phyloP scores from a whole-genome alignment of 2,888 invertebrate species.

The Atethmia centrago region DNA sequence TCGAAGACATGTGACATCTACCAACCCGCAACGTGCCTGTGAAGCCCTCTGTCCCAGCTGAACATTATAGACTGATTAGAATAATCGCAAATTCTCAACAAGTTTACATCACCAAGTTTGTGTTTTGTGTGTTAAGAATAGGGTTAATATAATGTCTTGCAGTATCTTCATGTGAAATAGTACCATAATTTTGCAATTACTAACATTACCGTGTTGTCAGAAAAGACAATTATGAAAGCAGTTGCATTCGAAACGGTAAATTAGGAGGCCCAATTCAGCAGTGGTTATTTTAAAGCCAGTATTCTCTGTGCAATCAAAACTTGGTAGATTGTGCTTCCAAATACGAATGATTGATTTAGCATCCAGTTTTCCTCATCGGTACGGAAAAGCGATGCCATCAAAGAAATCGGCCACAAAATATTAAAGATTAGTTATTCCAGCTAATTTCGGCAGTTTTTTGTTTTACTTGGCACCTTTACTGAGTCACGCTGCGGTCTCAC shows the following conservation, averaged over 20 bases:
- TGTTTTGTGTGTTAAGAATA: neutral
- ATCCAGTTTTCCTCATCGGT: constrained; percentile 8
- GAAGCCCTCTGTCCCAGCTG: too few relatives aligned
- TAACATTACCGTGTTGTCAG: neutral
- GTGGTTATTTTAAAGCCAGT: neutral
- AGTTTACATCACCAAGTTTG: too few relatives aligned
- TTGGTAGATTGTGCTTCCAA: neutral
- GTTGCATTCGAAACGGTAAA: neutral
- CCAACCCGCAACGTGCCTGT: too few relatives aligned
- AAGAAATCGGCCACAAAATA: neutral
- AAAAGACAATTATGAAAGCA: neutral
- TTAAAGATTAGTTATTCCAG: neutral
- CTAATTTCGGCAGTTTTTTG: neutral
- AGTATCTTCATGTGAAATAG: neutral
- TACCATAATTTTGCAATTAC: neutral
- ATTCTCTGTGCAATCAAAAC: too few relatives aligned
- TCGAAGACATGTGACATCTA: too few relatives aligned
- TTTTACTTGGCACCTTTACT: constrained; percentile 9
- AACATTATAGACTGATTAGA: too few relatives aligned
- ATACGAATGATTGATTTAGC: too few relatives aligned
- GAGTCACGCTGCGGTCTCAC: neutral
- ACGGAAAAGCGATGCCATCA: neutral
- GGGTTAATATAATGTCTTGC: neutral
- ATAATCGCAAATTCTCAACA: too few relatives aligned
- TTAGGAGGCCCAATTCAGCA: neutral